These are phyloP conservation scores for Pseudanteris insignis DNA, from an alignment of 2,888 invertebrate species.

Conservation along the genomic window DNA sequence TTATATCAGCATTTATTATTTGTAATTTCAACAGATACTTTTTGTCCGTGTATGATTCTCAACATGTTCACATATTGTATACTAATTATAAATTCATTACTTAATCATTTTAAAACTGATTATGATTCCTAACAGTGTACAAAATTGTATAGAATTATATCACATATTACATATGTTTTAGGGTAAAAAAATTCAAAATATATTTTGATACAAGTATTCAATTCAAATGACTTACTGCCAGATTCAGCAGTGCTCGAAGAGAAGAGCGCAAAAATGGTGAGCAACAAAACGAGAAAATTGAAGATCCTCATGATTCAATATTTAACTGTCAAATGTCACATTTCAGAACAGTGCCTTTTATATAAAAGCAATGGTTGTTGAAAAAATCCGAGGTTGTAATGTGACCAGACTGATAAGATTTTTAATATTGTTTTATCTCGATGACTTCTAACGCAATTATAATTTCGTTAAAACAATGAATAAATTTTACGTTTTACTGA, in stretches of 20 bases:
- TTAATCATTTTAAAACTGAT: too few species aligned
- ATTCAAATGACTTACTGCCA: slow-evolving; percentile 36
- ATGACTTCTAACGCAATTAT: slow-evolving; percentile 9
- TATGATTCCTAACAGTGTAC: too few species aligned
- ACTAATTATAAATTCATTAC: too few species aligned
- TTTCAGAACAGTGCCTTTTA: slow-evolving; percentile 15
- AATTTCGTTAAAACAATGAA: not conserved
- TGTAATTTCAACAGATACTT: too few species aligned
- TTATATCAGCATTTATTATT: too few species aligned
- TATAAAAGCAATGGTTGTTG: slow-evolving; percentile 9
- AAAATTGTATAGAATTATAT: too few species aligned
- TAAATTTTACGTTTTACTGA: too few species aligned
- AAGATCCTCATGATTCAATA: slow-evolving; percentile 45
- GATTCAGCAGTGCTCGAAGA: slow-evolving; percentile 40
- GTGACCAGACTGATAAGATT: slow-evolving; percentile 16
- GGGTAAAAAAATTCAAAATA: too few species aligned
- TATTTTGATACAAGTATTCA: too few species aligned
- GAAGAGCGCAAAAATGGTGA: slow-evolving; percentile 42
- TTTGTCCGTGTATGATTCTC: too few species aligned
- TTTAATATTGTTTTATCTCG: slow-evolving; percentile 13
- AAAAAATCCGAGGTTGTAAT: slow-evolving; percentile 17
- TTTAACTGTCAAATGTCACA: slow-evolving; percentile 14
- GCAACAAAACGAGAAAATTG: slow-evolving; percentile 40
- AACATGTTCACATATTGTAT: too few species aligned
- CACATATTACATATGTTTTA: too few species aligned